Evolutionary conservation across 2,113 vertebrate genomes (phyloP).

Genomic region (human): DNA sequence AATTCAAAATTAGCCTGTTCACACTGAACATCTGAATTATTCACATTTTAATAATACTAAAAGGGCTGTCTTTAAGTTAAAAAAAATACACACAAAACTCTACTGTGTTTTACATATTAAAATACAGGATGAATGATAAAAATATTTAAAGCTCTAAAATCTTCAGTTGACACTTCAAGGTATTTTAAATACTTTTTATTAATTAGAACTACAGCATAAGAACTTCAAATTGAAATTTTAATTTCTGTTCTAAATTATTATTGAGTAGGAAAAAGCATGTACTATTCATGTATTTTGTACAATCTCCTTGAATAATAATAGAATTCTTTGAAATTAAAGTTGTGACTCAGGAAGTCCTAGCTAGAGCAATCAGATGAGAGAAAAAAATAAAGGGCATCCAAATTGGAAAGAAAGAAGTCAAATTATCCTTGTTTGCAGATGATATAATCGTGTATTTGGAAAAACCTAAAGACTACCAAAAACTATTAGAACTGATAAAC

Average conservation of each 20-base stretch:
- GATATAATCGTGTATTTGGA: no score
- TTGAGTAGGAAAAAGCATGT: background rate
- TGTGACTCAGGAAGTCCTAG: background rate
- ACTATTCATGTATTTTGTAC: slow-evolving; percentile 20
- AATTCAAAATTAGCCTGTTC: slow-evolving; percentile 3
- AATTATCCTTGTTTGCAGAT: no score
- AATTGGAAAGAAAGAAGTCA: no score
- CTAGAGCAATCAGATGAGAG: no score
- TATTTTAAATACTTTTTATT: slow-evolving; percentile 38
- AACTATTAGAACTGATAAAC: no score
- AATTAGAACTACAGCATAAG: background rate
- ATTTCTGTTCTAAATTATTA: slow-evolving; percentile 5
- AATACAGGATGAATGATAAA: background rate
- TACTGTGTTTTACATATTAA: background rate
- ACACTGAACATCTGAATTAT: background rate
- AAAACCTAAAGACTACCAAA: no score
- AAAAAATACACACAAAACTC: background rate
- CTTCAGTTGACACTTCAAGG: background rate
- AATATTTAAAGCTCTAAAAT: slow-evolving; percentile 35
- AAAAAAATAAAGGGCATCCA: no score
- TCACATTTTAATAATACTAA: background rate
- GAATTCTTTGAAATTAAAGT: slow-evolving; percentile 48
- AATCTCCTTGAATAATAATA: background rate
- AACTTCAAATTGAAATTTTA: slow-evolving; percentile 30
- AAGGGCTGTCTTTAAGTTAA: background rate